These are phyloP conservation scores for Vultur gryphus DNA, from an alignment of 2,797 vertebrate genomes.

Conservation along the genomic window DNA sequence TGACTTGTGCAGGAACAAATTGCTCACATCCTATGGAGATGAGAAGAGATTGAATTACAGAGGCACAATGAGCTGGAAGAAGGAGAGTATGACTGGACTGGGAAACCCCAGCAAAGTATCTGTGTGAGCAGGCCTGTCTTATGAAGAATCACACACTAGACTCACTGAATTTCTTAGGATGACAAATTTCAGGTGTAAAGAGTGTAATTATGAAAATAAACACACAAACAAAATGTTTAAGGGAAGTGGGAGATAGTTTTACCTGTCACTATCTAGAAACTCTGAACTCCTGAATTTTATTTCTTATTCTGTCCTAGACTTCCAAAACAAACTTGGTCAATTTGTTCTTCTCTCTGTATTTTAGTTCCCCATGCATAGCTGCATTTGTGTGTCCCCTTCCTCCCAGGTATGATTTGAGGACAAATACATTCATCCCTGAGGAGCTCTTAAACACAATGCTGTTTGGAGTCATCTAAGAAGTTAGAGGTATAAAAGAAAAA, in stretches of 20 bases:
- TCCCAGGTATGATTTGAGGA: not conserved
- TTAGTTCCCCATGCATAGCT: not conserved
- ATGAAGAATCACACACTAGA: not conserved
- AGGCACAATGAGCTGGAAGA: not conserved
- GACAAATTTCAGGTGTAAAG: not conserved
- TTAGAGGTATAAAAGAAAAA: not conserved
- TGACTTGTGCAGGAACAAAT: slow-evolving; percentile 21
- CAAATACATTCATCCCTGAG: not conserved
- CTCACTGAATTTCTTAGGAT: not conserved
- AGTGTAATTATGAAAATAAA: not conserved
- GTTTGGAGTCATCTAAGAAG: not conserved
- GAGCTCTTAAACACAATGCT: not conserved
- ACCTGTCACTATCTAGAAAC: not conserved
- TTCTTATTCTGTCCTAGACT: not conserved
- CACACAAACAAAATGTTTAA: not conserved
- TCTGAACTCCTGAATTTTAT: not conserved
- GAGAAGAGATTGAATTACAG: slow-evolving; percentile 19
- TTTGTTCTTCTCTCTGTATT: not conserved
- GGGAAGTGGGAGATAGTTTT: not conserved
- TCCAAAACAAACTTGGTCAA: not conserved
- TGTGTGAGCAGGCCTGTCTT: not conserved
- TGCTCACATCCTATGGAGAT: slow-evolving; percentile 29
- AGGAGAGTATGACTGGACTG: not conserved
- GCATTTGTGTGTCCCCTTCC: not conserved
- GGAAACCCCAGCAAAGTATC: slow-evolving; percentile 9